A percentile compares a stretch with the other conserved stretches of the same genome.
These are phyloP conservation scores for Malacosoma neustria DNA, from an alignment of 2,888 invertebrate species.

Conservation along the genomic window DNA sequence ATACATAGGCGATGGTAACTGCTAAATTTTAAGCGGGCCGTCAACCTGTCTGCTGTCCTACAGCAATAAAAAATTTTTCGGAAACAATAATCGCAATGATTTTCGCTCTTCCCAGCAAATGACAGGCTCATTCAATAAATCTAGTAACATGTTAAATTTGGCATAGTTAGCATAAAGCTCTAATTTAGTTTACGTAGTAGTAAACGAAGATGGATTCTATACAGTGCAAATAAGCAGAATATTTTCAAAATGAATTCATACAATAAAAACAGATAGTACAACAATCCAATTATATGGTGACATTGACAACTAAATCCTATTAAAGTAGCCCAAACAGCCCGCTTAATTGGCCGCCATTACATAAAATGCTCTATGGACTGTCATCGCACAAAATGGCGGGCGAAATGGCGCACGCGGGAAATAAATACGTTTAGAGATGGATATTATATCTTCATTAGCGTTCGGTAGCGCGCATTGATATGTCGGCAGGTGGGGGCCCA, in stretches of 20 bases:
- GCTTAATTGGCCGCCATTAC: slow-evolving; percentile 68
- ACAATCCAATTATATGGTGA: slow-evolving; percentile 62
- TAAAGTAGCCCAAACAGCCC: slow-evolving; percentile 44
- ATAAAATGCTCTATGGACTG: slow-evolving; percentile 56
- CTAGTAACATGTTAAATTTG: too few relatives aligned
- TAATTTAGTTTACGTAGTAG: too few relatives aligned
- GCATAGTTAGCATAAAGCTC: too few relatives aligned
- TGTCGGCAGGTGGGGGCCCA: slow-evolving; percentile 58
- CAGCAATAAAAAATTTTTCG: too few relatives aligned
- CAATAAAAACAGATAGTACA: slow-evolving; percentile 48
- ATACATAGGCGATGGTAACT: too few relatives aligned
- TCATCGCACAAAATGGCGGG: slow-evolving; percentile 58
- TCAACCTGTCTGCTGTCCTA: too few relatives aligned
- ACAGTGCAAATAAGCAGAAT: too few relatives aligned
- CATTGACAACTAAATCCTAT: slow-evolving; percentile 72
- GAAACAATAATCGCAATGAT: too few relatives aligned
- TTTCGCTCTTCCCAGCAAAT: too few relatives aligned
- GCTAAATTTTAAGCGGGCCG: too few relatives aligned
- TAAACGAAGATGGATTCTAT: too few relatives aligned
- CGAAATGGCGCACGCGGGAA: slow-evolving; percentile 44
- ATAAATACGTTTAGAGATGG: slow-evolving; percentile 63
- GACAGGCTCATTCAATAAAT: too few relatives aligned
- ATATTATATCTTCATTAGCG: slow-evolving; percentile 75
- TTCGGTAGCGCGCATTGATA: slow-evolving; percentile 61
- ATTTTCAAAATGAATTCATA: slow-evolving; percentile 14